These are phyloP conservation scores for Stegophylla sp. DNA, from an alignment of 2,888 invertebrate species.

Conservation along the genomic window DNA sequence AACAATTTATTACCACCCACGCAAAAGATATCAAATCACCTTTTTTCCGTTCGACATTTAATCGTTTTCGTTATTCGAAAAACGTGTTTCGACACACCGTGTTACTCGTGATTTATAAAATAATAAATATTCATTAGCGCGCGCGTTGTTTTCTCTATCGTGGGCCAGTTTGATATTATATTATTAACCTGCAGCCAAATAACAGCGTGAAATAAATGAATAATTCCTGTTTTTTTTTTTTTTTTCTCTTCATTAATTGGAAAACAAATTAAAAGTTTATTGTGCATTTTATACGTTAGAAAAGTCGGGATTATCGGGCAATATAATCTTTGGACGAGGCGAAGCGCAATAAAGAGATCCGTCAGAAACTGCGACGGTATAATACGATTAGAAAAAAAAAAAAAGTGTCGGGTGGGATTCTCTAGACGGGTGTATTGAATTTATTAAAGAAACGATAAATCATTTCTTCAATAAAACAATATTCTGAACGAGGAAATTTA, in stretches of 20 bases:
- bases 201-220: not conserved
- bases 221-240: not conserved
- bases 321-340: not conserved
- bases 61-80: not conserved
- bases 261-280: slow-evolving; percentile 22
- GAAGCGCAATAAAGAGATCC: slow-evolving; percentile 4
- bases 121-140: slow-evolving; percentile 14
- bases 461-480: too few relatives aligned
- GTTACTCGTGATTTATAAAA: not conserved
- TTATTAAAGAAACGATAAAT: too few relatives aligned
- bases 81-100: not conserved
- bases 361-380: not conserved
- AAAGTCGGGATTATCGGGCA: slow-evolving; percentile 9
- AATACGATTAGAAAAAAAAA: too few relatives aligned
- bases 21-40: not conserved
- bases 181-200: too few relatives aligned
- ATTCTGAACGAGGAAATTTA: too few relatives aligned
- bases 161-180: too few relatives aligned
- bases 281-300: not conserved
- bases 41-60: not conserved
- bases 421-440: too few relatives aligned
- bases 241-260: not conserved
- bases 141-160: too few relatives aligned
- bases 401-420: too few relatives aligned
- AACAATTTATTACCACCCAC: too few relatives aligned